These are phyloP conservation scores for Pteria penguin DNA, from an alignment of 2,888 invertebrate species.

Conservation along the genomic window DNA sequence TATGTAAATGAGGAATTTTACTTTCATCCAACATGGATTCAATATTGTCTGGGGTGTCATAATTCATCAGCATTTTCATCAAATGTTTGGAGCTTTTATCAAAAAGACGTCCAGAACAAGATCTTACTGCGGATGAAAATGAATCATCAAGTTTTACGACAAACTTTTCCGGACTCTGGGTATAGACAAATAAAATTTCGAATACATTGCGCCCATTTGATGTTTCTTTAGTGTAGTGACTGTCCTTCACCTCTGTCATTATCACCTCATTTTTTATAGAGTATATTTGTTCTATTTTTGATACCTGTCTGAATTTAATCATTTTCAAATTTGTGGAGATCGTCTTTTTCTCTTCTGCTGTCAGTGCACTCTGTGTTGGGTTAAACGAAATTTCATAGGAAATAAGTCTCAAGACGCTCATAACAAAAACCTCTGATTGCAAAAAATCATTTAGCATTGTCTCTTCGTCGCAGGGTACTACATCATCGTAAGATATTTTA, in stretches of 20 bases:
- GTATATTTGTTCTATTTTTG: neutral
- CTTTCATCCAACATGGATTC: constrained; percentile 4
- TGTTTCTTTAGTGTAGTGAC: neutral
- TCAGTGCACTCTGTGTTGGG: neutral
- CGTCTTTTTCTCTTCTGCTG: neutral
- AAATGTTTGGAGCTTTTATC: neutral
- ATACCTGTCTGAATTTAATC: constrained; percentile 1
- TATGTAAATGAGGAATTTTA: neutral
- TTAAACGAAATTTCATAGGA: neutral
- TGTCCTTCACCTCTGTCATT: neutral
- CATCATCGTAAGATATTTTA: neutral
- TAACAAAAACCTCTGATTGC: constrained; percentile 14
- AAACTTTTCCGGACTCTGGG: neutral
- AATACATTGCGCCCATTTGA: neutral
- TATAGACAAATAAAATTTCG: neutral
- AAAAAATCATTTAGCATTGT: constrained; percentile 20
- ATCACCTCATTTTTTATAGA: neutral
- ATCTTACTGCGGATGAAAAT: neutral
- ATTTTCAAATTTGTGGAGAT: constrained; percentile 2
- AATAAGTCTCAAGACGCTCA: constrained; percentile 22
- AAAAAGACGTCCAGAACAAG: neutral
- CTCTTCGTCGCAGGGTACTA: neutral
- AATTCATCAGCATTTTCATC: neutral
- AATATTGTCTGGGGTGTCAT: neutral
- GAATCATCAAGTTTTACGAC: neutral